phyloP scores from a whole-genome alignment of 2,888 invertebrate species.

The Orchesellides sinensis region DNA sequence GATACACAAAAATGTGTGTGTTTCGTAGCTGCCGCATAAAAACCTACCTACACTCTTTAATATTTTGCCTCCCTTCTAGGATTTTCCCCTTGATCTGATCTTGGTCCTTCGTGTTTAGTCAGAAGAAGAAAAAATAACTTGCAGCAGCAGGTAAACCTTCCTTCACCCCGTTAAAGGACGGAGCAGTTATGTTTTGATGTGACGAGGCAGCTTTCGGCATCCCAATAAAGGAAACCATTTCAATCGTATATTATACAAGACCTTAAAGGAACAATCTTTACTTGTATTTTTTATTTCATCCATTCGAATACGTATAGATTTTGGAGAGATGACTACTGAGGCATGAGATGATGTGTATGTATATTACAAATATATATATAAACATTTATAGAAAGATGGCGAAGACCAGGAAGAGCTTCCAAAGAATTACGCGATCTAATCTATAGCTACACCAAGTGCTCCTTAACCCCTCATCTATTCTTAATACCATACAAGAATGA shows the following conservation, averaged over 20 bases:
- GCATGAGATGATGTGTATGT: slow-evolving; percentile 18
- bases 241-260: not conserved
- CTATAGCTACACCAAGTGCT: slow-evolving; percentile 30
- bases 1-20: not conserved
- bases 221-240: slow-evolving; percentile 45
- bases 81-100: slow-evolving; percentile 51
- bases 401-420: slow-evolving; percentile 19
- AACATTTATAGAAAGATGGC: slow-evolving; percentile 15
- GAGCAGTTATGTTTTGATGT: slow-evolving; percentile 39
- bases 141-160: slow-evolving; percentile 62
- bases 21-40: no score
- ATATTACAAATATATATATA: not conserved
- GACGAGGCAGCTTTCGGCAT: slow-evolving; percentile 46
- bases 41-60: not conserved
- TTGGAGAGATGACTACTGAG: not conserved
- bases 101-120: slow-evolving; percentile 9
- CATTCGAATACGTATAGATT: not conserved
- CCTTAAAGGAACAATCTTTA: slow-evolving; percentile 37
- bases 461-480: slow-evolving; percentile 42
- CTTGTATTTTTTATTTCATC: slow-evolving; percentile 30
- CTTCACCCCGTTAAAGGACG: slow-evolving; percentile 45
- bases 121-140: slow-evolving; percentile 34
- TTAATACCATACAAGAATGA: slow-evolving; percentile 19
- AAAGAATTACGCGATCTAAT: slow-evolving; percentile 58
- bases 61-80: slow-evolving; percentile 33